These are phyloP conservation scores for Aporrectodea caliginosa DNA, from an alignment of 1,140 invertebrate genomes.

Conservation along the genomic window DNA sequence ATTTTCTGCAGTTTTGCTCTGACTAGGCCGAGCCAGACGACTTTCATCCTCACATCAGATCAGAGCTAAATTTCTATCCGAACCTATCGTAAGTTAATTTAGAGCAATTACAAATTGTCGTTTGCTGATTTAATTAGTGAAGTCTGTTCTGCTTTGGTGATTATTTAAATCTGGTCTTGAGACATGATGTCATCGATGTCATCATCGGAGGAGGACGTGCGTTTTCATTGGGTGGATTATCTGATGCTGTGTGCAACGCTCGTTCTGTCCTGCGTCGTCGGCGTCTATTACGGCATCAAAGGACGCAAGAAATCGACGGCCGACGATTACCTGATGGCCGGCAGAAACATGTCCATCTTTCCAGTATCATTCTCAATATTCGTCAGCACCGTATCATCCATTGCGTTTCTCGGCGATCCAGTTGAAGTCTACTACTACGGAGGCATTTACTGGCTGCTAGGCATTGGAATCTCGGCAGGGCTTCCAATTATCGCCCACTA, in stretches of 20 bases:
- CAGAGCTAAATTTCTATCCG: too few species aligned
- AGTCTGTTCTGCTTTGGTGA: too few species aligned
- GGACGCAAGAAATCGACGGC: neutral
- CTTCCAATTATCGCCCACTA: conserved; percentile 38
- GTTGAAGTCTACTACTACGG: conserved; percentile 70
- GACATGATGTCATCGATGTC: too few species aligned
- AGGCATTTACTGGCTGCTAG: conserved; percentile 42
- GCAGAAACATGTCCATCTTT: conserved; percentile 23
- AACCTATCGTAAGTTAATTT: too few species aligned
- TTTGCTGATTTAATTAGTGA: too few species aligned
- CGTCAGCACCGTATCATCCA: conserved; percentile 77
- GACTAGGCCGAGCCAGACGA: too few species aligned
- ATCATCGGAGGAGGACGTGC: neutral
- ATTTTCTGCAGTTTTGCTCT: too few species aligned
- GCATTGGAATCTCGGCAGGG: conserved; percentile 37
- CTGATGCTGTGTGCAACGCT: neutral
- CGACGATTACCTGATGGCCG: conserved; percentile 14
- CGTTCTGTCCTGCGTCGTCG: neutral
- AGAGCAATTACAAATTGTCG: too few species aligned
- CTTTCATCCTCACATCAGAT: too few species aligned
- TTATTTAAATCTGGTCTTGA: too few species aligned
- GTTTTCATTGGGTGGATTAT: neutral
- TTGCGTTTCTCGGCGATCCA: conserved; percentile 80
- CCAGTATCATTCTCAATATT: conserved; percentile 47
- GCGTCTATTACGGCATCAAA: neutral